Evolutionary conservation across 2,113 vertebrate genomes (phyloP), one percentile per base, ranked within the genome.

Genomic region (Vombatus ursinus): DNA sequence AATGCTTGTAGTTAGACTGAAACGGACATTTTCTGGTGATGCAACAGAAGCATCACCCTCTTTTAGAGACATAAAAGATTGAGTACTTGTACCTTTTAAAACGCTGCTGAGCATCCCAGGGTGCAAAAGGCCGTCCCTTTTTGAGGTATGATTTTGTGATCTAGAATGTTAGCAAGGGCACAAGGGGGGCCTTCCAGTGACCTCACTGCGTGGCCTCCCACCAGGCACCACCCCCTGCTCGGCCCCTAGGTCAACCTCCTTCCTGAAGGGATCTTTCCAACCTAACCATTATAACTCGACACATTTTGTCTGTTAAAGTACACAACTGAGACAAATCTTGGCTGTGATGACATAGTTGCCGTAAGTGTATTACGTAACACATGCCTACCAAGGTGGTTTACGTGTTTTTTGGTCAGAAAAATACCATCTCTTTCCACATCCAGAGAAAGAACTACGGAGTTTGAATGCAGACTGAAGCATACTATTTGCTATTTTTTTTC

Each of bases 361-460:
- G 8, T 44, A 23, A 84, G 22, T 22, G n/a, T 9, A 8, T 84
- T 44, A 23, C n/a, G 2, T 22, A 84, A 44, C 31, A 68, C 12
- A 37, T 68, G 37, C 61, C 61, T n/a, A 37, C 61, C 3, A 16
- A 68, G 14, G 31, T 8, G 6, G 53, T 37, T 68, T 68, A 68
- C 37, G 31, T 37, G 25, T 61, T 54, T 6, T 53, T 28, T 22
- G 89, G 89, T 90, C 48, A 94, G 93, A 0, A 48, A 37, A 90
- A 53, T 93, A 96, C 95, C 53, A n/a, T 90, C 49, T 89, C 96
- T 49, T 49, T 5, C 48, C 2, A 49, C 48, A 49, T 49, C 48
- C 5, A 49, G 5, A 49, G 48, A 49, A 49, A 49, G 48, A 49
- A 49, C 48, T 49, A 49, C 5, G 48, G 48, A 49, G 48, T 49